Conservation (phyloP, 2,888 invertebrate species). For the Catocala fraxini region DNA sequence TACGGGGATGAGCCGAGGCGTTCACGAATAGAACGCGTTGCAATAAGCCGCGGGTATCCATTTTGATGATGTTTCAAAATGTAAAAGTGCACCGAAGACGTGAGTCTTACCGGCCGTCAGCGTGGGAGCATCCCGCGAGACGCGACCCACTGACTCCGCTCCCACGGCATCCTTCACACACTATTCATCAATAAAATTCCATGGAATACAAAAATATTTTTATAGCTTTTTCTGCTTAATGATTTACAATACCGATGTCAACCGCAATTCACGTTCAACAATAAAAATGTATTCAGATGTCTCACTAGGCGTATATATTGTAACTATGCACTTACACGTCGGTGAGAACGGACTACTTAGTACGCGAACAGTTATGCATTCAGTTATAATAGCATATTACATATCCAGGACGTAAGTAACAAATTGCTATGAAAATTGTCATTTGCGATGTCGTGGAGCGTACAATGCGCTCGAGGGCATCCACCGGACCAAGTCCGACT, state of each 20-base stretch:
- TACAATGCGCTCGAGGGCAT: conserved; percentile 33
- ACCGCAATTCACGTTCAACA: too few species aligned
- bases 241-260: neutral
- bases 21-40: conserved; percentile 20
- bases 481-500: conserved; percentile 68
- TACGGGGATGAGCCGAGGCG: conserved; percentile 8
- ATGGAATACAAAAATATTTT: conserved; percentile 9
- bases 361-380: conserved; percentile 12
- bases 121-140: conserved; percentile 54
- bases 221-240: neutral
- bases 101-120: conserved; percentile 34
- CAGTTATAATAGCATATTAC: conserved; percentile 10
- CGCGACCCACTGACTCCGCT: conserved; percentile 54
- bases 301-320: neutral
- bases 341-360: neutral
- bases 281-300: too few species aligned
- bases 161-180: conserved; percentile 55
- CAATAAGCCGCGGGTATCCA: conserved; percentile 25
- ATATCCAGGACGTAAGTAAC: conserved; percentile 37
- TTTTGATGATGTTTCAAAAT: conserved; percentile 45
- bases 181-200: conserved; percentile 22
- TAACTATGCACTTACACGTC: neutral
- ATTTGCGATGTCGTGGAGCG: conserved; percentile 44
- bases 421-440: conserved; percentile 51
- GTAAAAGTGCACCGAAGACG: conserved; percentile 52